Evolutionary conservation across 2,888 invertebrate species (phyloP), one percentile per base, ranked within the genome.

Genomic region (Acronicta psi): DNA sequence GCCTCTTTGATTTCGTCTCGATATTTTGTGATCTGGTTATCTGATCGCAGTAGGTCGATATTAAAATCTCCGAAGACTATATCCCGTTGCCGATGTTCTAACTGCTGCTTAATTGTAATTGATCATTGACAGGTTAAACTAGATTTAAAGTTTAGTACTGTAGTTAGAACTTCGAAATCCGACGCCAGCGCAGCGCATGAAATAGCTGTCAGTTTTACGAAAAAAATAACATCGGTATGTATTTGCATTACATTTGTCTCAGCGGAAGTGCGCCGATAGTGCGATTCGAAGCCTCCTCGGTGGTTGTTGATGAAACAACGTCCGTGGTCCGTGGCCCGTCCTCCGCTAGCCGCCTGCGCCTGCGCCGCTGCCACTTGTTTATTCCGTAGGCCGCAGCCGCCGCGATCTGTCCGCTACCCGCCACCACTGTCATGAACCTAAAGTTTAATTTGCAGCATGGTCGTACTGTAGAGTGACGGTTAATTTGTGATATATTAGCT

Each of bases 251-350:
- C 44, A 50, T 73, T 59, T 56, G 59, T 66, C 53, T 51, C 52
- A 46, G 45, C 77, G 77, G 77, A 76, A 76, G 63, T 75, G 52
- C 34, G 63, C 42, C 65, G 70, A 77, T 71, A 75, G 54, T 62
- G 66, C 46, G 65, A 67, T 53, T 62, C 38, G 65, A 68, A 79
- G 74, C 76, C 80, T 78, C 67, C 59, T 64, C 54, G 25, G 61
- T 65, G 66, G 54, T 75, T 75, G 80, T 81, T 82, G 82, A 79
- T 74, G 79, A 75, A 77, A 75, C 65, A 68, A 75, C 79, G 79
- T 81, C 79, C 76, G 80, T 54, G 56, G 58, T 20, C 38, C 43
- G 42, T 53, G 43, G 41, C 34, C 31, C 34, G 34, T 34, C 47
- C 46, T 46, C 55, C 52, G 61, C 53, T 45, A 45, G 43, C 53